Percentiles rank a stretch among this genome's conserved stretches.
Conservation (phyloP, 1,140 invertebrate species). For the Phortica variegata region DNA sequence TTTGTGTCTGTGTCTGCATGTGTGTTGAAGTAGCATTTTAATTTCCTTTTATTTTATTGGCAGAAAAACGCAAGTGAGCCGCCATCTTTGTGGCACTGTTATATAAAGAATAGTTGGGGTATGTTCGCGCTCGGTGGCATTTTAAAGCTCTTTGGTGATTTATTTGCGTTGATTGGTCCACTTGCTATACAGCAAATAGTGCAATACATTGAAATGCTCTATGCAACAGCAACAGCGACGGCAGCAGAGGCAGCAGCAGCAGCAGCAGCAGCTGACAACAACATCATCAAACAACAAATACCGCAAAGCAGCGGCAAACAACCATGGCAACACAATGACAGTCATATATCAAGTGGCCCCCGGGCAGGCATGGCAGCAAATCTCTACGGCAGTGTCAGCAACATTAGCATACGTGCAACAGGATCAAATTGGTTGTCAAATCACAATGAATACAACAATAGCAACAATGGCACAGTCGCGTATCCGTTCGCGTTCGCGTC, state of each 20-base stretch:
- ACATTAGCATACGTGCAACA: constrained; percentile 4
- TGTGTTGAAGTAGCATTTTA: too few species aligned
- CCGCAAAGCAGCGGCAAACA: neutral
- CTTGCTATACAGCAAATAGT: constrained; percentile 75
- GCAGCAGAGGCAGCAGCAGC: constrained; percentile 1
- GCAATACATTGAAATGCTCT: constrained; percentile 62
- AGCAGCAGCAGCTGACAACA: neutral
- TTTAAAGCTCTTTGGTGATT: constrained; percentile 76
- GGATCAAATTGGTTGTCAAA: constrained; percentile 19
- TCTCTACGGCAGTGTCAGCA: neutral
- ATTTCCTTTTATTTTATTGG: constrained; percentile 8
- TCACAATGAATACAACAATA: constrained; percentile 3
- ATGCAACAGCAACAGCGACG: constrained; percentile 18
- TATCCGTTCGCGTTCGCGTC: too few species aligned
- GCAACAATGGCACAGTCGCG: constrained; percentile 9
- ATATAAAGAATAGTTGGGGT: constrained; percentile 69
- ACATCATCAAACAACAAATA: too few species aligned
- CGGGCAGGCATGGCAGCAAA: neutral
- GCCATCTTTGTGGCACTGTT: constrained; percentile 67
- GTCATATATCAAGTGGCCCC: neutral
- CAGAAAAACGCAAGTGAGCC: constrained; percentile 46
- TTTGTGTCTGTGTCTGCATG: constrained; percentile 1
- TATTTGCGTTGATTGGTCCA: constrained; percentile 73
- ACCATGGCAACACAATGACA: neutral
- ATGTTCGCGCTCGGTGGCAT: constrained; percentile 72